These are phyloP conservation scores for Nixonia krombeini DNA, from an alignment of 1,140 invertebrate species.

Conservation along the genomic window DNA sequence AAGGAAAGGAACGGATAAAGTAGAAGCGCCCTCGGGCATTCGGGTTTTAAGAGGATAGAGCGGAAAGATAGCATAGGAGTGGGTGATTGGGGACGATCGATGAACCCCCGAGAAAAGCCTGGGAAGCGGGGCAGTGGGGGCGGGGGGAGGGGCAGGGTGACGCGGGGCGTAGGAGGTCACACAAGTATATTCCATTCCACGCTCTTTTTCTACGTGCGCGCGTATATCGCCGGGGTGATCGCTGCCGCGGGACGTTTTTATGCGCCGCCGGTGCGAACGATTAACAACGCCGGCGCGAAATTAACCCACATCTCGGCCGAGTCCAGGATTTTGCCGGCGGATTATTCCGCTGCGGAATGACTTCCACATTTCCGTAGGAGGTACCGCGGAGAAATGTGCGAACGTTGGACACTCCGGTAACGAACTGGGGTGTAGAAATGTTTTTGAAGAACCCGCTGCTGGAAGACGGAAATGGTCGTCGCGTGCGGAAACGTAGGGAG, in stretches of 20 bases:
- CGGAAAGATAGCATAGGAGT: constrained; percentile 60
- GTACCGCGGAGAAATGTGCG: too few species aligned
- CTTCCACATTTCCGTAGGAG: too few species aligned
- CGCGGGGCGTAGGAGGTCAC: constrained; percentile 61
- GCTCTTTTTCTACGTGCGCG: constrained; percentile 38
- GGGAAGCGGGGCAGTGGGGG: constrained; percentile 49
- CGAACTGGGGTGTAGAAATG: too few species aligned
- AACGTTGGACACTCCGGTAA: too few species aligned
- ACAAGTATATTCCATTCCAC: constrained; percentile 55
- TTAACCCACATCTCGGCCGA: constrained; percentile 35
- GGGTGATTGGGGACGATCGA: constrained; percentile 68
- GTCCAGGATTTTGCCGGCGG: too few species aligned
- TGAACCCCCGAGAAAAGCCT: constrained; percentile 66
- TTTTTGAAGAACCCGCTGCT: too few species aligned
- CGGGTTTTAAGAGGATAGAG: constrained; percentile 53
- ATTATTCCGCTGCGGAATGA: too few species aligned
- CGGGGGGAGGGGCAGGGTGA: too few species aligned
- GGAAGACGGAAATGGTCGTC: too few species aligned
- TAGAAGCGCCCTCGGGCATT: constrained; percentile 33
- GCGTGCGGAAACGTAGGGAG: too few species aligned
- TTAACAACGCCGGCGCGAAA: constrained; percentile 32
- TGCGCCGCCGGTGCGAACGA: constrained; percentile 32
- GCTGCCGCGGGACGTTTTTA: constrained; percentile 41
- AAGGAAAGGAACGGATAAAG: constrained; percentile 31
- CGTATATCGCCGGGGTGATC: constrained; percentile 28